Evolutionary conservation across 2,797 vertebrate genomes (phyloP).

Genomic region (Orientallactaga sibirica): DNA sequence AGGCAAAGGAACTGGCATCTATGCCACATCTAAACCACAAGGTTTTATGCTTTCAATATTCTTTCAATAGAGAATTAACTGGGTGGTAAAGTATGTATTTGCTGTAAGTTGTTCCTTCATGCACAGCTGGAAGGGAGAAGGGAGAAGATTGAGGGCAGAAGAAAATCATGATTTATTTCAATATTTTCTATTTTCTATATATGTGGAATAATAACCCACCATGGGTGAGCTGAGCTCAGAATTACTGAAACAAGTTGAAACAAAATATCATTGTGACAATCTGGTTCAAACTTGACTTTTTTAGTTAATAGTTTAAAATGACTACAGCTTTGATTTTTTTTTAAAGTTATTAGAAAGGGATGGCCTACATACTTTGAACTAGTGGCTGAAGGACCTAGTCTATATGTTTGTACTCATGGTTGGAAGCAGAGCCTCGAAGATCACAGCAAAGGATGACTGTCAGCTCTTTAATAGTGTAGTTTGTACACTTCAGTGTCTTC

Average conservation of each 20-base stretch:
- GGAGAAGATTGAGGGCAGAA: slow-evolving; percentile 67
- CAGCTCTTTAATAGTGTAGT: neutral
- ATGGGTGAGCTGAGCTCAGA: neutral
- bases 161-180: slow-evolving; percentile 31
- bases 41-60: slow-evolving; percentile 57
- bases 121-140: slow-evolving; percentile 61
- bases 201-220: neutral
- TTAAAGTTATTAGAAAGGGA: slow-evolving; percentile 7
- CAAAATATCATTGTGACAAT: neutral
- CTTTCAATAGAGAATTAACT: neutral
- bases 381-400: too few species aligned
- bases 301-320: neutral
- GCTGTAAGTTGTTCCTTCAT: slow-evolving; percentile 62
- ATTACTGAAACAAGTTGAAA: neutral
- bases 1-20: slow-evolving; percentile 62
- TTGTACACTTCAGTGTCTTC: slow-evolving; percentile 16
- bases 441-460: neutral
- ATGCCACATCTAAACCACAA: neutral
- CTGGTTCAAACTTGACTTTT: neutral
- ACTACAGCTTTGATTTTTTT: slow-evolving; percentile 31
- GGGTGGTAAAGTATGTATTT: slow-evolving; percentile 56
- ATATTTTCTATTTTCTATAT: neutral
- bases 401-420: rapidly evolving
- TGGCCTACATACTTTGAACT: neutral
- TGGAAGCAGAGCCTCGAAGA: neutral